A percentile compares a stretch with the other conserved stretches of the same genome.
phyloP scores from a whole-genome alignment of 2,113 vertebrate genomes.

The Meleagris gallopavo region DNA sequence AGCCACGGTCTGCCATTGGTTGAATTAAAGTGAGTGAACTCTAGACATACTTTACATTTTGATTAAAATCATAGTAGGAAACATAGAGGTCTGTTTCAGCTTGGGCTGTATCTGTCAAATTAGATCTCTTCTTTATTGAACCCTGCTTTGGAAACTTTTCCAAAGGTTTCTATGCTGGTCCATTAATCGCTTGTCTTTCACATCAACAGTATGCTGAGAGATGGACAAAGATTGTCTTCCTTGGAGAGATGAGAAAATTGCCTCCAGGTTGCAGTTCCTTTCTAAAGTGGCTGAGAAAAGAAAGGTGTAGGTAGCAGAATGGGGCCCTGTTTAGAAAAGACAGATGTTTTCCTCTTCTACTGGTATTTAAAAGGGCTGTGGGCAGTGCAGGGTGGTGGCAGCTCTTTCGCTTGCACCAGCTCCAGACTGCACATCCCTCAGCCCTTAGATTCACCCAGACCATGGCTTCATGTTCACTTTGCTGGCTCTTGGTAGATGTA shows the following conservation, averaged over 20 bases:
- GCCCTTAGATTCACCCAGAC: background rate
- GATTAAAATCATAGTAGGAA: background rate
- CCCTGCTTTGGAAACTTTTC: background rate
- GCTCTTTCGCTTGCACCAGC: background rate
- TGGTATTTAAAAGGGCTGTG: background rate
- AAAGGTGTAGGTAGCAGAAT: background rate
- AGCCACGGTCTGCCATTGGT: constrained; percentile 23
- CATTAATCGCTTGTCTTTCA: background rate
- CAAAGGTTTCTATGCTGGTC: background rate
- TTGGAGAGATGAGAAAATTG: background rate
- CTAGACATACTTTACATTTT: background rate
- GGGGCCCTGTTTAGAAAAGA: background rate
- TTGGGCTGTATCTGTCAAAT: background rate
- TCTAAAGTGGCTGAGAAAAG: background rate
- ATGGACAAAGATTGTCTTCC: background rate
- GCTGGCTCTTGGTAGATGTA: background rate
- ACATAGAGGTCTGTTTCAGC: background rate
- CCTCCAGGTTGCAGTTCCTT: background rate
- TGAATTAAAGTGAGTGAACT: background rate
- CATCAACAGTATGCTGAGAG: background rate
- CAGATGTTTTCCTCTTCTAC: background rate
- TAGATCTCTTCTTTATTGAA: background rate
- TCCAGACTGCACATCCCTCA: background rate
- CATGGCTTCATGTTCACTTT: rapidly evolving
- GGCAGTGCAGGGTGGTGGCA: background rate